Evolutionary conservation across 2,113 vertebrate genomes (phyloP).

Genomic region (Saguinus imperator): DNA sequence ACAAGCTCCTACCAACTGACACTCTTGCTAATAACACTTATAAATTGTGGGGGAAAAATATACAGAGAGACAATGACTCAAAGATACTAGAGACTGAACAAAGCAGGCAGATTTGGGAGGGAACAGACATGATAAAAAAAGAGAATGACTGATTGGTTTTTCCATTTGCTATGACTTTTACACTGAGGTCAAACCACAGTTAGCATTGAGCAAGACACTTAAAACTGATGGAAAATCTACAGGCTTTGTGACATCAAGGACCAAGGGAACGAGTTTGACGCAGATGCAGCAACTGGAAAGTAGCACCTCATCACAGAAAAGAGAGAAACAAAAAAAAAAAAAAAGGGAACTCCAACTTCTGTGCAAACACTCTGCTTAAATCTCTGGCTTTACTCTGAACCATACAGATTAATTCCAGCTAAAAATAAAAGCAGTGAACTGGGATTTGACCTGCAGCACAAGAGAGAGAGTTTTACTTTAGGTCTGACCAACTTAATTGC

Average conservation of each 20-base stretch:
- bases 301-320: background rate
- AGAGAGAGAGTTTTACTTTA: background rate
- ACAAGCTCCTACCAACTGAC: background rate
- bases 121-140: background rate
- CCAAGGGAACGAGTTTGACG: background rate
- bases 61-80: background rate
- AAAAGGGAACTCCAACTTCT: background rate
- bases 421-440: constrained; percentile 2
- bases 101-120: background rate
- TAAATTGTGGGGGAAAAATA: background rate
- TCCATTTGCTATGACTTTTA: background rate
- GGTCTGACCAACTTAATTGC: constrained; percentile 15
- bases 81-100: background rate
- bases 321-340: background rate
- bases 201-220: background rate
- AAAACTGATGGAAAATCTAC: background rate
- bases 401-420: background rate
- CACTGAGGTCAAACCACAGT: background rate
- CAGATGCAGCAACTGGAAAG: background rate
- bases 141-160: background rate
- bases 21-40: background rate
- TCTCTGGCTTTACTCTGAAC: background rate
- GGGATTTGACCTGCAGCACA: background rate
- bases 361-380: background rate
- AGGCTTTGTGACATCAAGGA: background rate